These are phyloP conservation scores for Deilephila elpenor DNA, from an alignment of 2,888 invertebrate genomes.

Conservation along the genomic window DNA sequence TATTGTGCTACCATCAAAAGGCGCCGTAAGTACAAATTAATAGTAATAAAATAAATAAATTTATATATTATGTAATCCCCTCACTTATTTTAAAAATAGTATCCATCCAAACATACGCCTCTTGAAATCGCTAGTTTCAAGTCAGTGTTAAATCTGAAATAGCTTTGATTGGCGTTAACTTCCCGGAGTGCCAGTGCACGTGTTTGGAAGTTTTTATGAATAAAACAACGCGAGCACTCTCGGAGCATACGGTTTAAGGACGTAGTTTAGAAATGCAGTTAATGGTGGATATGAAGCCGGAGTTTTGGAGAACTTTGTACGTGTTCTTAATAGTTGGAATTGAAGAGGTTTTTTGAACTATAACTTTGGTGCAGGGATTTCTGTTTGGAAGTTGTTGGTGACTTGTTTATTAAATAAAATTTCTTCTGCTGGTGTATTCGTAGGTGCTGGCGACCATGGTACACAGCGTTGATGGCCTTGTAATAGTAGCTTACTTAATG, in stretches of 20 bases:
- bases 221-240: neutral
- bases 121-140: too few relatives aligned
- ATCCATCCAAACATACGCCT: too few relatives aligned
- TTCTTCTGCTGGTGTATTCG: too few relatives aligned
- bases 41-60: too few relatives aligned
- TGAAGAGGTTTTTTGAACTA: neutral
- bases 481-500: too few relatives aligned
- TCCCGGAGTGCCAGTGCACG: neutral
- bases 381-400: neutral
- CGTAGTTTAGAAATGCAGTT: neutral
- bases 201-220: constrained; percentile 8
- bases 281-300: neutral
- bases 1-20: too few relatives aligned
- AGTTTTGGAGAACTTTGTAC: neutral
- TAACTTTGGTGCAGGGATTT: neutral
- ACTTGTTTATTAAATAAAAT: too few relatives aligned
- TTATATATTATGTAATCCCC: too few relatives aligned
- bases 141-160: neutral
- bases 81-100: too few relatives aligned
- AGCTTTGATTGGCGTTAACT: constrained; percentile 16
- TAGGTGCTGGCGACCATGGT: too few relatives aligned
- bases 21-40: too few relatives aligned
- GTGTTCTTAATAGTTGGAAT: constrained; percentile 3
- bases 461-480: too few relatives aligned
- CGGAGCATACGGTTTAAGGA: neutral